Conservation (phyloP, 2,113 vertebrate species). For the Gila orcuttii region DNA sequence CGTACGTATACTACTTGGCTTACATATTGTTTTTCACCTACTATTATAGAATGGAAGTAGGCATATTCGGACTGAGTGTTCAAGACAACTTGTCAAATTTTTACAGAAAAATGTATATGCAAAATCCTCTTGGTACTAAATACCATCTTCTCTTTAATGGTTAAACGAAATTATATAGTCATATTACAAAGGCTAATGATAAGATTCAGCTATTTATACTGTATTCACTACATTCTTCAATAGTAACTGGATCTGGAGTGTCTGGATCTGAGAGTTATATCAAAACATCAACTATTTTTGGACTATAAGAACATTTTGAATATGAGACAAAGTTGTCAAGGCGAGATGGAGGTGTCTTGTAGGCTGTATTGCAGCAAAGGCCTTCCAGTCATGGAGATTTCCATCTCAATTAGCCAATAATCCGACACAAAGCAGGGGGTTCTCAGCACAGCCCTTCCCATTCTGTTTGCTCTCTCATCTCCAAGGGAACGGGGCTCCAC, state of each 20-base stretch:
- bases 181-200: not conserved
- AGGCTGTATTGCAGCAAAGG: constrained; percentile 50
- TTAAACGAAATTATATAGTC: not conserved
- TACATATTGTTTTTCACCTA: too few species aligned
- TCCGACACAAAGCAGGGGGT: constrained; percentile 58
- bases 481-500: constrained; percentile 25
- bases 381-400: constrained; percentile 50
- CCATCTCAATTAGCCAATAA: constrained; percentile 56
- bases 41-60: too few species aligned
- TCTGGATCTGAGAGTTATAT: not conserved
- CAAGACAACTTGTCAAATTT: not conserved
- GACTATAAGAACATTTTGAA: constrained; percentile 28
- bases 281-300: constrained; percentile 58
- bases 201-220: not conserved
- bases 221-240: not conserved
- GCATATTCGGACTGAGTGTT: not conserved
- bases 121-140: not conserved
- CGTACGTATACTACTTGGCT: too few species aligned
- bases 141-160: not conserved
- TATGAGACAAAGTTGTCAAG: constrained; percentile 61
- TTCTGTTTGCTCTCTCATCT: constrained; percentile 25
- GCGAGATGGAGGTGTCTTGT: constrained; percentile 55
- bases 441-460: constrained; percentile 19
- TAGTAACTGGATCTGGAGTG: not conserved
- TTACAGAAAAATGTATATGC: too few species aligned